phyloP scores from a whole-genome alignment of 1,140 invertebrate species.

The Harpegnathos saltator region DNA sequence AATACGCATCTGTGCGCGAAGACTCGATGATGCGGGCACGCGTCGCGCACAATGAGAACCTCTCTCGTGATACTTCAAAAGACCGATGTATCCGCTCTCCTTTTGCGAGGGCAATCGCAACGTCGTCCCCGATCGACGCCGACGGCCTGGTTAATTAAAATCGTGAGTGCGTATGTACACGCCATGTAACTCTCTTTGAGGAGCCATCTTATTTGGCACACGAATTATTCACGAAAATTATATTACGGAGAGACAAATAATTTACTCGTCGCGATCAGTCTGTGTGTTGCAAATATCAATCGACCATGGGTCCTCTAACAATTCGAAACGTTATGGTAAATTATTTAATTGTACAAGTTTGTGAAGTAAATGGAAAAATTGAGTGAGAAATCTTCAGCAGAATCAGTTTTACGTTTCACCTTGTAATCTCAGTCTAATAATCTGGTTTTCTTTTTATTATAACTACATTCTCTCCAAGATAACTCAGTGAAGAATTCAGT shows the following conservation, averaged over 20 bases:
- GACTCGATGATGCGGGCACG: conserved; percentile 81
- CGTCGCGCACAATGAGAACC: conserved; percentile 56
- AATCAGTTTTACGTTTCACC: neutral
- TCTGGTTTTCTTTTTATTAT: neutral
- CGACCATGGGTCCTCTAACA: too few relatives aligned
- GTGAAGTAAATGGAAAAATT: neutral
- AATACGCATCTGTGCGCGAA: conserved; percentile 81
- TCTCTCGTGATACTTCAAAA: conserved; percentile 46
- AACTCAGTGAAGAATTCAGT: conserved; percentile 5
- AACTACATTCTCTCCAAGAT: conserved; percentile 28
- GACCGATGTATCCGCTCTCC: conserved; percentile 2
- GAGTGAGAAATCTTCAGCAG: neutral
- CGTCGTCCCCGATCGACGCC: conserved; percentile 5
- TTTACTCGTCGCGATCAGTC: too few relatives aligned
- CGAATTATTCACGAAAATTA: too few relatives aligned
- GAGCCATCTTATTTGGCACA: too few relatives aligned
- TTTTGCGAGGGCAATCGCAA: neutral
- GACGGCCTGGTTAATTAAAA: conserved; percentile 8
- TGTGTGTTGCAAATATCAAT: too few relatives aligned
- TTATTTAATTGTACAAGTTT: neutral
- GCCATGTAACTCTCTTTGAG: too few relatives aligned
- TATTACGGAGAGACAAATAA: too few relatives aligned
- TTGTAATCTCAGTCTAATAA: neutral
- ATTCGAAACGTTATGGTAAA: too few relatives aligned
- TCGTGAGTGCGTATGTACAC: neutral